phyloP scores from a whole-genome alignment of 2,888 invertebrate species.

The Drosophila incognita region DNA sequence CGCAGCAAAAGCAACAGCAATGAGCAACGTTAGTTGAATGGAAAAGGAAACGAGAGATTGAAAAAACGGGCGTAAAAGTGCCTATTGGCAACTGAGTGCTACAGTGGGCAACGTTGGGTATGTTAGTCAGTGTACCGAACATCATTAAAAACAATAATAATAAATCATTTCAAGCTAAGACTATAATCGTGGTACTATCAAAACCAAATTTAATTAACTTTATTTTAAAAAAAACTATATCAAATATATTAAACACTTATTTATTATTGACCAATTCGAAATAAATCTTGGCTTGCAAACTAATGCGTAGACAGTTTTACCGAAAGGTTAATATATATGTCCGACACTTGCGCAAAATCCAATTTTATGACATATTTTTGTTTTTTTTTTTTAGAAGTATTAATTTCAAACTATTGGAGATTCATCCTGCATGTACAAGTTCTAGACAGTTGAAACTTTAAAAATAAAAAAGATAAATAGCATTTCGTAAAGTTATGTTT shows the following conservation, averaged over 20 bases:
- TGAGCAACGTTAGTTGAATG: constrained; percentile 25
- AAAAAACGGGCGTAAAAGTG: constrained; percentile 12
- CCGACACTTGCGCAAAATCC: background rate
- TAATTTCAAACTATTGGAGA: constrained; percentile 15
- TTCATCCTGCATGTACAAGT: constrained; percentile 19
- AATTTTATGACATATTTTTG: background rate
- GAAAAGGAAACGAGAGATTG: constrained; percentile 14
- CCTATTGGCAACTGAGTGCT: constrained; percentile 1
- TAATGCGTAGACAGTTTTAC: background rate
- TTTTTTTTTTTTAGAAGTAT: background rate
- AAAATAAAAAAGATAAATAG: constrained; percentile 31
- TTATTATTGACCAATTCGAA: background rate
- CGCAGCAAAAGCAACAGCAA: constrained; percentile 50
- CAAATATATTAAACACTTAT: background rate
- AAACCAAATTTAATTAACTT: background rate
- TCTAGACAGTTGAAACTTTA: constrained; percentile 16
- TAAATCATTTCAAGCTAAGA: background rate
- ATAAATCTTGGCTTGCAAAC: background rate
- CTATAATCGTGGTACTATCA: too few species aligned
- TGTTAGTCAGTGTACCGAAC: background rate
- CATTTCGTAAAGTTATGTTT: constrained; percentile 49
- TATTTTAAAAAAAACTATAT: background rate
- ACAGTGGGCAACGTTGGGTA: constrained; percentile 37
- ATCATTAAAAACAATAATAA: background rate
- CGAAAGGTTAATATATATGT: background rate